Percentiles rank a stretch among this genome's conserved stretches.
phyloP scores from a whole-genome alignment of 2,797 vertebrate species.

The Enteromius mattozi region DNA sequence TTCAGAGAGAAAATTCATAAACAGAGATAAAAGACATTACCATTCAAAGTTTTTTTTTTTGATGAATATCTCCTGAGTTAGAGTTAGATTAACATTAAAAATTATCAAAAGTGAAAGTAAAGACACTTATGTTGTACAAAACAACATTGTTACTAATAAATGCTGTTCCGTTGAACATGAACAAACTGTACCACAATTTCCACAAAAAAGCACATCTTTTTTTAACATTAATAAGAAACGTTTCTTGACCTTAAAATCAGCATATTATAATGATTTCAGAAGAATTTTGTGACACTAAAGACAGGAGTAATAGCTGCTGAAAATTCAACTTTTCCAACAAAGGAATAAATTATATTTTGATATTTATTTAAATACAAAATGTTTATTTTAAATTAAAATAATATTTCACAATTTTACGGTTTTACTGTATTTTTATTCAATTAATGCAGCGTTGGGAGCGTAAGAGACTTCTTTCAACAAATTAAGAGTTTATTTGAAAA shows the following conservation, averaged over 20 bases:
- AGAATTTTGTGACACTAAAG: not conserved
- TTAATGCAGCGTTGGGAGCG: not conserved
- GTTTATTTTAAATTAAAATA: not conserved
- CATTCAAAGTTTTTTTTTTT: not conserved
- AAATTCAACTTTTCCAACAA: not conserved
- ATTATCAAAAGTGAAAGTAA: not conserved
- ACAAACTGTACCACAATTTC: not conserved
- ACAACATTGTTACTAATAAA: not conserved
- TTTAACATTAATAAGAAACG: not conserved
- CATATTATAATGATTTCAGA: not conserved
- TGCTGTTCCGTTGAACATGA: not conserved
- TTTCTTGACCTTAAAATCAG: not conserved
- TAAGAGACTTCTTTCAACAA: not conserved
- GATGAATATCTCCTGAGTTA: too few relatives aligned
- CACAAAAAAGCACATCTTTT: not conserved
- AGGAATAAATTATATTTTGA: not conserved
- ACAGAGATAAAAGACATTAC: not conserved
- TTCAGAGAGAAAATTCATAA: not conserved
- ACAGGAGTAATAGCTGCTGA: not conserved
- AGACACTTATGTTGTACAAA: not conserved
- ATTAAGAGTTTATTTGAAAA: too few relatives aligned
- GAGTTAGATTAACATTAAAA: not conserved
- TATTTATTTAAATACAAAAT: not conserved
- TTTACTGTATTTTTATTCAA: not conserved
- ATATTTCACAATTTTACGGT: not conserved